phyloP scores from a whole-genome alignment of 2,113 vertebrate species.

The Peucedramus taeniatus region DNA sequence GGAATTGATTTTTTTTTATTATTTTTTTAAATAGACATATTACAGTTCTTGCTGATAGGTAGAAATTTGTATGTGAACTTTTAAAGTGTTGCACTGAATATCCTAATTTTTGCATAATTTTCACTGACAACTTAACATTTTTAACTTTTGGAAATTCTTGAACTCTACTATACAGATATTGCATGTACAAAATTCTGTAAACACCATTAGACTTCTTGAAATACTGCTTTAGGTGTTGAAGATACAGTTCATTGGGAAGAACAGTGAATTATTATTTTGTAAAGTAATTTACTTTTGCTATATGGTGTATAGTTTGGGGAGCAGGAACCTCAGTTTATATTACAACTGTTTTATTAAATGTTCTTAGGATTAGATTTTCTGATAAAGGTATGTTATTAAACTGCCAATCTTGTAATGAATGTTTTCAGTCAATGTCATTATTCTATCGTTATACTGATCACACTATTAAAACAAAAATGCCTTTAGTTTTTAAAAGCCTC shows the following conservation, averaged over 20 bases:
- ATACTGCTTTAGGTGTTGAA: neutral
- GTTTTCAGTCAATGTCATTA: neutral
- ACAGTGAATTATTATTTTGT: neutral
- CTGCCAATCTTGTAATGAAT: neutral
- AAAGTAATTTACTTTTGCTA: neutral
- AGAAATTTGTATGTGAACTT: conserved; percentile 43
- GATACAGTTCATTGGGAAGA: neutral
- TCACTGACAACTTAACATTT: neutral
- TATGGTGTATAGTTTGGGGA: neutral
- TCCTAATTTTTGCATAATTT: conserved; percentile 15
- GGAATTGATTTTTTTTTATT: neutral
- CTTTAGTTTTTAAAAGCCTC: neutral
- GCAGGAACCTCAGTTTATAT: neutral
- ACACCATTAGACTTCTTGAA: neutral
- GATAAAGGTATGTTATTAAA: neutral
- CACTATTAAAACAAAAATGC: neutral
- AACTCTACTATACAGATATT: neutral
- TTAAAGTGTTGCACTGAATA: conserved; percentile 65
- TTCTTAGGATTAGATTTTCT: conserved; percentile 7
- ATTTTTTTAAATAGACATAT: conserved; percentile 35
- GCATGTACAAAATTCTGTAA: neutral
- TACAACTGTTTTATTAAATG: neutral
- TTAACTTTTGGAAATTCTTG: conserved; percentile 24
- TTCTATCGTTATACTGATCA: neutral
- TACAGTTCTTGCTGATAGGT: conserved; percentile 37